These are phyloP conservation scores for Podargus strigoides DNA, from an alignment of 2,797 vertebrate genomes.

Conservation along the genomic window DNA sequence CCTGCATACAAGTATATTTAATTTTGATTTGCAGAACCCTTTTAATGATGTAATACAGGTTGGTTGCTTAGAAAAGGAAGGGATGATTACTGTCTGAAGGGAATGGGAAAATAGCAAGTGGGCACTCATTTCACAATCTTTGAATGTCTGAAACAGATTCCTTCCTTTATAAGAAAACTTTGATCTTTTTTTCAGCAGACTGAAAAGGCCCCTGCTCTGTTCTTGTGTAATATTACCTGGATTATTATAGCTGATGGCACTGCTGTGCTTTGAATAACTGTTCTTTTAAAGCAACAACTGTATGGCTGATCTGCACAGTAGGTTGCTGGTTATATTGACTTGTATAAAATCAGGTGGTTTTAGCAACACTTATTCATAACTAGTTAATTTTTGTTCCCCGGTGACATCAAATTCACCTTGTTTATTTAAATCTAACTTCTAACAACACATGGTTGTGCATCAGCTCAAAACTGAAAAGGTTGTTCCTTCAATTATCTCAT, in stretches of 20 bases:
- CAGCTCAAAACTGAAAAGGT: not conserved
- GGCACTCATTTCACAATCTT: not conserved
- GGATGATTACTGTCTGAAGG: not conserved
- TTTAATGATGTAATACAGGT: not conserved
- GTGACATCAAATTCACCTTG: not conserved
- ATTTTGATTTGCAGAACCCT: slow-evolving; percentile 3
- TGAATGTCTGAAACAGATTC: not conserved
- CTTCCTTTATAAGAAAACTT: not conserved
- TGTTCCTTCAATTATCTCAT: not conserved
- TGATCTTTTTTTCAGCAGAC: not conserved
- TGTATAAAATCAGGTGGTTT: not conserved
- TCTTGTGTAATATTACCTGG: not conserved
- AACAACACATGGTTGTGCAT: not conserved
- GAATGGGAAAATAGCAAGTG: not conserved
- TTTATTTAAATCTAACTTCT: not conserved
- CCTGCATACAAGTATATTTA: not conserved
- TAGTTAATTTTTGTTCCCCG: not conserved
- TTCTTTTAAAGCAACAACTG: not conserved
- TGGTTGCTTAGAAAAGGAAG: not conserved
- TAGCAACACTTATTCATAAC: not conserved
- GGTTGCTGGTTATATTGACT: not conserved
- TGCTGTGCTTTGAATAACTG: not conserved
- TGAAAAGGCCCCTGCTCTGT: not conserved
- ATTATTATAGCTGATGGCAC: not conserved
- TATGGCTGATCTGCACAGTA: not conserved